A percentile compares a stretch with the other conserved stretches of the same genome.
These are phyloP conservation scores for Ferrisia virgata DNA, from an alignment of 2,888 invertebrate species.

Conservation along the genomic window DNA sequence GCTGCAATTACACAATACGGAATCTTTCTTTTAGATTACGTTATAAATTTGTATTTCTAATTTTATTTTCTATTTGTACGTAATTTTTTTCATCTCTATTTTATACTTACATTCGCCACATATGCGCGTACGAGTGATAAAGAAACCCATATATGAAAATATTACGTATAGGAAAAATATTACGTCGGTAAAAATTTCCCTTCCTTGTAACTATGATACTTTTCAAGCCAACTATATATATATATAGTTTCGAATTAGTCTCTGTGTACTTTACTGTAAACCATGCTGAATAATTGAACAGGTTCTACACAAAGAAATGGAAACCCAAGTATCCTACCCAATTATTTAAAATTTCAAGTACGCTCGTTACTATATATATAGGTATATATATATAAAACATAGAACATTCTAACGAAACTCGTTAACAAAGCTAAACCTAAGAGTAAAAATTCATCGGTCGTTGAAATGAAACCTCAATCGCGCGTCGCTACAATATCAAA, in stretches of 20 bases:
- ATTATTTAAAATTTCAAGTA: conserved; percentile 3
- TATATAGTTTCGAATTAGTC: too few species aligned
- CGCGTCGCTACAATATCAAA: conserved; percentile 1
- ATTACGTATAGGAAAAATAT: too few species aligned
- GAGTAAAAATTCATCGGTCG: background rate
- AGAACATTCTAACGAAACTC: background rate
- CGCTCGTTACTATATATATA: background rate
- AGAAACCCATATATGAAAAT: background rate
- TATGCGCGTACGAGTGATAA: background rate
- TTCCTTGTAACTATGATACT: too few species aligned
- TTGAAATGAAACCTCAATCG: background rate
- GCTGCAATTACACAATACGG: background rate
- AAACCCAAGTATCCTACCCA: background rate
- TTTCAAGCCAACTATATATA: background rate
- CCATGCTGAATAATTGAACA: background rate
- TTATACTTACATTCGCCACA: too few species aligned
- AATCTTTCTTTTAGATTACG: background rate
- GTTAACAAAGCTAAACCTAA: background rate
- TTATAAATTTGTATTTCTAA: background rate
- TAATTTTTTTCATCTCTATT: background rate
- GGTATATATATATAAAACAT: too few species aligned
- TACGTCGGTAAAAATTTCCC: too few species aligned
- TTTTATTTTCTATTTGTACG: background rate
- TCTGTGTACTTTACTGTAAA: background rate
- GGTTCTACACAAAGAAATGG: background rate